Base-by-base conservation (phyloP, 2,888 invertebrate species). In the Ypsolopha sequella region DNA sequence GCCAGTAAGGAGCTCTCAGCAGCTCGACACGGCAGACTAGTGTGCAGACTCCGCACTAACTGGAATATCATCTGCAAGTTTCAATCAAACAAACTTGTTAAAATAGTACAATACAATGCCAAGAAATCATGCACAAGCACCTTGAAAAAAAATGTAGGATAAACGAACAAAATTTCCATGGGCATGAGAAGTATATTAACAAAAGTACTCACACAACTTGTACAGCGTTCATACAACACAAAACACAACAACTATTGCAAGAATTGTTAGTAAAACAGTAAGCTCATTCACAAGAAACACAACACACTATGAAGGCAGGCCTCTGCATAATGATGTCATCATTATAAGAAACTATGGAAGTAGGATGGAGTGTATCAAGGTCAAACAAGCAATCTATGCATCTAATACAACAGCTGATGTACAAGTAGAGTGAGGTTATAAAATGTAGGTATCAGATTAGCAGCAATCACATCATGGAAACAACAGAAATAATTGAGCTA, bases 1-100 rank as follows among this genome's bases (percentile, higher is more conserved):
- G 95, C 93, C 36, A 98, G 80, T 8, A 92, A 82, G 35, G 93
- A 91, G 63, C 95, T 95, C 60, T 91, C 92, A 0, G 87, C 80
- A 6, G 90, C 89, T 64, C 88, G 88, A 35, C 86, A 76, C 50
- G 78, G 57, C 6, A 79, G 78, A 54, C 87, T 87, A n/a, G 88
- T 86, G 65, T 92, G 91, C 34, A 89, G 85, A 51, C 91, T 88
- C 50, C 88, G 65, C 46, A 91, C 72, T 60, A 88, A 81, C 67
- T 88, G 88, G 59, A 89, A 81, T 70, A 90, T 85, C 89, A 91
- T 91, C 88, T 90, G 78, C 44, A 81, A 84, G 61, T 53, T 39
- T 46, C 53, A 52, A 52, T 56, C 55, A 41, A 51, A 55, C 41
- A 50, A 53, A 52, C 54, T 46, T 39, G 50, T 44, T 57, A 53